Base-by-base conservation (phyloP, 2,888 invertebrate species). In the Spicauda simplicius region DNA sequence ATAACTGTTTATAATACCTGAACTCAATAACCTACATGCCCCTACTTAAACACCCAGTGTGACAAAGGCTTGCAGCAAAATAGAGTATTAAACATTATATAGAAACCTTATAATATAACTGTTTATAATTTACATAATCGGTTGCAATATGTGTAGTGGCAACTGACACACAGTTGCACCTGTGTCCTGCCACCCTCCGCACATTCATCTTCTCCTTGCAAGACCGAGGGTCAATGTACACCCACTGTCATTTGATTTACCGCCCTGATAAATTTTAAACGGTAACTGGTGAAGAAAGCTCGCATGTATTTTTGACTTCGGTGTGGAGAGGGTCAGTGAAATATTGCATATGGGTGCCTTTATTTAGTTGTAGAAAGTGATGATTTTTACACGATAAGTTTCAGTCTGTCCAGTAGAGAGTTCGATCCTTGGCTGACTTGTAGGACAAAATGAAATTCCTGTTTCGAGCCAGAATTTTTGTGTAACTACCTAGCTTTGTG, bases 171-270 rank as follows among this genome's bases (percentile, higher is more conserved):
- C 58, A 19, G 41, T 11, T 70, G 78, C 80, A 70, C 64, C 65
- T 50, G 62, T 59, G 60, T 50, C 69, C 62, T 7, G 67, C 72
- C 73, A 11, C 20, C 30, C 63, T 65, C 71, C 67, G 69, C 67
- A 66, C 72, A 68, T 57, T 57, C 16, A 64, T 64, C 57, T 60
- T 55, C 16, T 64, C 64, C 75, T 64, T 57, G 64, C 64, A 64
- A 64, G 64, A 33, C 56, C 30, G 72, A 71, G 71, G 68, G 69
- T 71, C 69, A 63, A 72, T 71, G 65, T 70, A 69, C 72, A 70
- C 70, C 66, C 73, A 72, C 68, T 73, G 58, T 52, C 66, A 25
- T 52, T 65, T 67, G 70, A 68, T 70, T 72, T 71, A 66, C 63
- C 25, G 57, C 53, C 48, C 62, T 45, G 62, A 63, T 70, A 70